These are phyloP conservation scores for Onychostruthus taczanowskii DNA, from an alignment of 2,113 vertebrate genomes.

Conservation along the genomic window DNA sequence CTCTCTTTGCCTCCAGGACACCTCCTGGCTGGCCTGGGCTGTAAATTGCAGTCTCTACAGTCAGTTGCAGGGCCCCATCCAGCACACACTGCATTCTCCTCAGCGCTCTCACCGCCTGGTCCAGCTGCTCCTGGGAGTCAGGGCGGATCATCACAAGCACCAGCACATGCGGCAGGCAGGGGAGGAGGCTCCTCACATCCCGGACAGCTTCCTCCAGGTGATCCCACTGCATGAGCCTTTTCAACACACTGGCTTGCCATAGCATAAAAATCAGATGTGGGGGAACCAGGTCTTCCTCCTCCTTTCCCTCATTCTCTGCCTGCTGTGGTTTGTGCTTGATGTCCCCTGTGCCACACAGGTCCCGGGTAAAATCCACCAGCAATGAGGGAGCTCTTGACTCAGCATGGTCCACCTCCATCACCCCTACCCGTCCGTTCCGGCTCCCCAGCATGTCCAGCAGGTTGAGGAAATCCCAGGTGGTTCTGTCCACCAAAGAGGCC, in stretches of 20 bases:
- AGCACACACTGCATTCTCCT: slow-evolving; percentile 7
- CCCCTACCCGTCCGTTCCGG: not conserved
- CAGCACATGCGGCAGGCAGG: not conserved
- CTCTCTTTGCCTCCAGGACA: not conserved
- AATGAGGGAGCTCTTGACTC: not conserved
- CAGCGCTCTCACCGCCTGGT: not conserved
- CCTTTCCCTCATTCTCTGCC: not conserved
- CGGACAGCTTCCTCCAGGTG: not conserved
- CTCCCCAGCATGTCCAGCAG: not conserved
- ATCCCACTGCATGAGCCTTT: not conserved
- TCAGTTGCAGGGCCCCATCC: not conserved
- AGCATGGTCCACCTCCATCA: not conserved
- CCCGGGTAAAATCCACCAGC: slow-evolving; percentile 1
- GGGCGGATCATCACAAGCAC: slow-evolving; percentile 26
- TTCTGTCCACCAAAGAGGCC: not conserved
- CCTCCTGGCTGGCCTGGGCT: slow-evolving; percentile 16
- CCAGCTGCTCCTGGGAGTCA: not conserved
- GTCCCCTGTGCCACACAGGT: not conserved
- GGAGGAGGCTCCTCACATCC: not conserved
- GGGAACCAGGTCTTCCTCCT: not conserved
- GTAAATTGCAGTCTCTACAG: not conserved
- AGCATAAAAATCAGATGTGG: slow-evolving; percentile 36
- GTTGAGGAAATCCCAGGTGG: slow-evolving; percentile 6
- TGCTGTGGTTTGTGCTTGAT: not conserved
- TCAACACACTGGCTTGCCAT: not conserved